Evolutionary conservation across 2,888 invertebrate genomes (phyloP).

Genomic region (Geotrupes spiniger): DNA sequence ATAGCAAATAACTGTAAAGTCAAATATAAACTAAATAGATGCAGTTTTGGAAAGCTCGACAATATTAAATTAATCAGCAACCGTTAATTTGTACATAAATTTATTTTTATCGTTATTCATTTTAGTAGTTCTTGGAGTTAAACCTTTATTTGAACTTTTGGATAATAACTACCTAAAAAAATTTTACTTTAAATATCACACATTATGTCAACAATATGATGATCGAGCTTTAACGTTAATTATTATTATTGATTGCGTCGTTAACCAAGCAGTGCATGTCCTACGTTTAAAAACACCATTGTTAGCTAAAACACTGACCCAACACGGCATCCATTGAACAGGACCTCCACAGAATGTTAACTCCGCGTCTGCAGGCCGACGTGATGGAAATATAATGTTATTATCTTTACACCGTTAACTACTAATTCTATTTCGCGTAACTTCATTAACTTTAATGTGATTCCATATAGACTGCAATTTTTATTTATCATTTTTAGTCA

Average conservation of each 20-base stretch:
- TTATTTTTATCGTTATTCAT: too few species aligned
- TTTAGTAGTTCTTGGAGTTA: too few species aligned
- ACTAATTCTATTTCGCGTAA: conserved; percentile 25
- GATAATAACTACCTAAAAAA: too few species aligned
- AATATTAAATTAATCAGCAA: too few species aligned
- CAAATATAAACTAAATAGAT: too few species aligned
- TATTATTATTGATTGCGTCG: conserved; percentile 29
- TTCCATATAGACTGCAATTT: neutral
- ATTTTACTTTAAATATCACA: too few species aligned
- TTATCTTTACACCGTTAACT: conserved; percentile 30
- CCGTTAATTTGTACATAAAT: too few species aligned
- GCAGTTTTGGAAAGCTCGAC: too few species aligned
- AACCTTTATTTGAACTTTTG: too few species aligned
- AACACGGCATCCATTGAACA: conserved; percentile 1
- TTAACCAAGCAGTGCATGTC: conserved; percentile 25
- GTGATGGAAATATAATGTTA: conserved; percentile 35
- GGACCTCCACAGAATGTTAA: conserved; percentile 12
- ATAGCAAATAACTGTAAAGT: too few species aligned
- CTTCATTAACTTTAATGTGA: conserved; percentile 10
- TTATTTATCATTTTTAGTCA: conserved; percentile 3
- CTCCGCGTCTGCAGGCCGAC: conserved; percentile 21
- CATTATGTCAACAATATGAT: too few species aligned
- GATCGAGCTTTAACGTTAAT: neutral
- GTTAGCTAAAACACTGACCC: conserved; percentile 20
- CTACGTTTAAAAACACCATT: conserved; percentile 9